Conservation (phyloP, 2,888 invertebrate species). For the Drosophila ezoana region DNA sequence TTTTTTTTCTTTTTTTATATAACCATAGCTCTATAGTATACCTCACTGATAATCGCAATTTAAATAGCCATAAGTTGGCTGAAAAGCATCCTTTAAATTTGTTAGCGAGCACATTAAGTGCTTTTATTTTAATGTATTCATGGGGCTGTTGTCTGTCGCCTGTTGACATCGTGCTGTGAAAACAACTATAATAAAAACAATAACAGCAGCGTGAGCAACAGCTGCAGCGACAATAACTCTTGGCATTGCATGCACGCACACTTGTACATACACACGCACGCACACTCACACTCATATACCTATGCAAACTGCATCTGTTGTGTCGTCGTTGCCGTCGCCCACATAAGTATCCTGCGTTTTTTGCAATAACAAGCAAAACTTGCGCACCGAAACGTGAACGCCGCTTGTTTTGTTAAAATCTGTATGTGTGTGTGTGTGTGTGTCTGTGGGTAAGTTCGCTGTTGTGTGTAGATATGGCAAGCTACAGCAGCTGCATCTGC, state of each 20-base stretch:
- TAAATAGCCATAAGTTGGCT: conserved; percentile 22
- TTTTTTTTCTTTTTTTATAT: neutral
- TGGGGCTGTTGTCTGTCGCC: conserved; percentile 45
- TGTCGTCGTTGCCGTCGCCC: conserved; percentile 39
- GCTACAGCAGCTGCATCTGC: conserved; percentile 26
- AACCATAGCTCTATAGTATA: neutral
- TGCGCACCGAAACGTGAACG: conserved; percentile 56
- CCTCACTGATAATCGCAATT: conserved; percentile 12
- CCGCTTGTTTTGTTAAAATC: conserved; percentile 45
- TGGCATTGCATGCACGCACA: conserved; percentile 40
- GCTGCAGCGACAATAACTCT: conserved; percentile 77
- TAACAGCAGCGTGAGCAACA: conserved; percentile 66
- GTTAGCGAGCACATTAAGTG: conserved; percentile 29
- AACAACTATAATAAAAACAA: conserved; percentile 67
- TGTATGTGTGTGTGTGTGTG: neutral
- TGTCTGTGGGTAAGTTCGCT: conserved; percentile 15
- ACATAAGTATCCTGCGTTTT: conserved; percentile 65
- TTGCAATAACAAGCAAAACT: conserved; percentile 55
- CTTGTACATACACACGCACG: conserved; percentile 3
- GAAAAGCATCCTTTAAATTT: conserved; percentile 20
- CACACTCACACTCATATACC: conserved; percentile 40
- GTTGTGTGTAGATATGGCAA: conserved; percentile 27
- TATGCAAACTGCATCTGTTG: conserved; percentile 45
- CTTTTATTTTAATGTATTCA: conserved; percentile 74
- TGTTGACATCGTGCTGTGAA: conserved; percentile 65